Evolutionary conservation across 2,113 vertebrate genomes (phyloP).

Genomic region (Rousettus leschenaultii): DNA sequence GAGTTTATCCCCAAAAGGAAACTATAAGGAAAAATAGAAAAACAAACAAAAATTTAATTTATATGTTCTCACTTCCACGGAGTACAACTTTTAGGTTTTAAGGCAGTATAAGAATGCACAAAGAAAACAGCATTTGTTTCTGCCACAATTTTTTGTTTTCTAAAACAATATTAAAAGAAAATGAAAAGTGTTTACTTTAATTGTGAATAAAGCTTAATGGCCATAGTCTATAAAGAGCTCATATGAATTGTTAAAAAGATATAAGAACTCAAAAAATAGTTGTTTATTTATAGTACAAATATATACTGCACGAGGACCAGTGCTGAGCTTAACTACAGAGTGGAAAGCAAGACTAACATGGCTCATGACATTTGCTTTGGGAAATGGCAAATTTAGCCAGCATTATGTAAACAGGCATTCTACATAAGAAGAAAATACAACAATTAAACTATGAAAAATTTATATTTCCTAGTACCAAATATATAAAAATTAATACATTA

Average conservation of each 20-base stretch:
- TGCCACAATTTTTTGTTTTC: neutral
- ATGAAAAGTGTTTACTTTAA: neutral
- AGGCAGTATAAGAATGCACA: neutral
- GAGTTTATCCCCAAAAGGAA: neutral
- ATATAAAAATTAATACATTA: slow-evolving; percentile 9
- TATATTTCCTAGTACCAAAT: neutral
- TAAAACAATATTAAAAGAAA: neutral
- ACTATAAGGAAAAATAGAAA: neutral
- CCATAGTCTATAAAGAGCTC: neutral
- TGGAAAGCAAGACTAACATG: neutral
- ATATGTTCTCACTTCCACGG: neutral
- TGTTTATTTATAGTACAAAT: neutral
- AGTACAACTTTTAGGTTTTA: neutral
- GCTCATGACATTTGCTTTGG: neutral
- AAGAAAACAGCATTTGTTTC: neutral
- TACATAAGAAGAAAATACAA: neutral
- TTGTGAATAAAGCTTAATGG: neutral
- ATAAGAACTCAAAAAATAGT: neutral
- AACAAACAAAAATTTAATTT: neutral
- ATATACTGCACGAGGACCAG: neutral
- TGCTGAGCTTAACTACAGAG: neutral
- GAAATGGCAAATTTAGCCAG: neutral
- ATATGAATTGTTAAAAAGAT: neutral
- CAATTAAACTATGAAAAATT: neutral
- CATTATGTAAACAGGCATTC: neutral